These are phyloP conservation scores for Elephantulus edwardii DNA, from an alignment of 2,113 vertebrate genomes.

Conservation along the genomic window DNA sequence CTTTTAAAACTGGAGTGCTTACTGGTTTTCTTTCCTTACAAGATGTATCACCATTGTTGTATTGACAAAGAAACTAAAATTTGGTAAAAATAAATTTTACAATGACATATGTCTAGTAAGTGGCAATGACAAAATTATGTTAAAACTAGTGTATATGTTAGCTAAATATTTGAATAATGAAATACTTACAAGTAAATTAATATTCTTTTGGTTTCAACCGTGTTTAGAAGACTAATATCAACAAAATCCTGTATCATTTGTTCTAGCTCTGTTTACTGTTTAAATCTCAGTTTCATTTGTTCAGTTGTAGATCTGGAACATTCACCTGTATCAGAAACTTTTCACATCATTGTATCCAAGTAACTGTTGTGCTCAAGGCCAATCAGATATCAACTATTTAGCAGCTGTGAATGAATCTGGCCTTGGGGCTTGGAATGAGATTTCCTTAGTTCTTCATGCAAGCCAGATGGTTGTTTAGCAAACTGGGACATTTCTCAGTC, in stretches of 20 bases:
- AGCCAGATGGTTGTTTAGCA: slow-evolving; percentile 3
- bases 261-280: neutral
- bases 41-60: neutral
- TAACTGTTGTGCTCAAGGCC: too few species aligned
- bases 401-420: neutral
- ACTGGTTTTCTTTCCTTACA: too few species aligned
- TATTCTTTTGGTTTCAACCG: neutral
- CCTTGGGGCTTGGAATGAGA: neutral
- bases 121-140: neutral
- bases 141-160: neutral
- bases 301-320: neutral
- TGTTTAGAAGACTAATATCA: neutral
- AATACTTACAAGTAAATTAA: neutral
- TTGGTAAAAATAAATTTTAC: slow-evolving; percentile 8
- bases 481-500: neutral
- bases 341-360: neutral
- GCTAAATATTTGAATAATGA: neutral
- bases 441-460: neutral
- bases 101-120: neutral
- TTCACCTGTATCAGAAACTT: neutral
- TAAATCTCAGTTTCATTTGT: slow-evolving; percentile 17
- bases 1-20: too few species aligned
- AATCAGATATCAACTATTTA: neutral
- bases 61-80: neutral
- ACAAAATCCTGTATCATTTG: neutral